These are phyloP conservation scores for Homarus gammarus DNA, from an alignment of 2,888 invertebrate species.

Conservation along the genomic window DNA sequence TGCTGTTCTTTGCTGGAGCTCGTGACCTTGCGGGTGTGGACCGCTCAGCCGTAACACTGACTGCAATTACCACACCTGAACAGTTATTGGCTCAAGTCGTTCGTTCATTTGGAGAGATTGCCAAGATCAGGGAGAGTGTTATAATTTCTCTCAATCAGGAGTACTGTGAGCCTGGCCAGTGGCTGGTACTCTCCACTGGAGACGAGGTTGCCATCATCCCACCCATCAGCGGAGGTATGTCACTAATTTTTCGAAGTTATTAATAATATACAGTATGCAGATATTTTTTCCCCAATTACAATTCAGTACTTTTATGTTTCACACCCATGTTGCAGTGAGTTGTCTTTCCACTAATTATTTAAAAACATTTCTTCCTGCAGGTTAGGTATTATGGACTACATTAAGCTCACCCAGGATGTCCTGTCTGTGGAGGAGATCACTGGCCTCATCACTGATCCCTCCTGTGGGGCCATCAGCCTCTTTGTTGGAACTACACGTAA, in stretches of 20 bases:
- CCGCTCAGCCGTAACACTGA: constrained; percentile 82
- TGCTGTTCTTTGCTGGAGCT: constrained; percentile 92
- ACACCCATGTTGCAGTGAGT: background rate
- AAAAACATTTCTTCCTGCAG: constrained; percentile 21
- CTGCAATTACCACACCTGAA: constrained; percentile 81
- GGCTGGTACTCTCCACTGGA: constrained; percentile 83
- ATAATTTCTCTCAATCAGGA: constrained; percentile 91
- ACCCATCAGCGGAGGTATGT: constrained; percentile 91
- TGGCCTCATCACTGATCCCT: constrained; percentile 84
- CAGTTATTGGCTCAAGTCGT: constrained; percentile 84
- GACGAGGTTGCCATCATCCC: constrained; percentile 96
- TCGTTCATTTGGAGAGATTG: constrained; percentile 83
- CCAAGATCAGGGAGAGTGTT: constrained; percentile 85
- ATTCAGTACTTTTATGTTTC: background rate
- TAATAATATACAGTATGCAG: background rate
- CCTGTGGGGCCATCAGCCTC: constrained; percentile 92
- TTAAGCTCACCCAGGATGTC: constrained; percentile 85
- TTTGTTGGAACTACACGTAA: constrained; percentile 95
- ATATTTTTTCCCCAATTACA: background rate
- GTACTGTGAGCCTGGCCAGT: constrained; percentile 83
- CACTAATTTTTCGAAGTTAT: background rate
- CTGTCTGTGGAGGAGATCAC: constrained; percentile 86
- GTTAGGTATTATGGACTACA: constrained; percentile 83
- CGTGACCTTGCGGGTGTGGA: constrained; percentile 88
- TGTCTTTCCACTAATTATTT: background rate